These are phyloP conservation scores for Nestor notabilis DNA, from an alignment of 2,113 vertebrate species.

Conservation along the genomic window DNA sequence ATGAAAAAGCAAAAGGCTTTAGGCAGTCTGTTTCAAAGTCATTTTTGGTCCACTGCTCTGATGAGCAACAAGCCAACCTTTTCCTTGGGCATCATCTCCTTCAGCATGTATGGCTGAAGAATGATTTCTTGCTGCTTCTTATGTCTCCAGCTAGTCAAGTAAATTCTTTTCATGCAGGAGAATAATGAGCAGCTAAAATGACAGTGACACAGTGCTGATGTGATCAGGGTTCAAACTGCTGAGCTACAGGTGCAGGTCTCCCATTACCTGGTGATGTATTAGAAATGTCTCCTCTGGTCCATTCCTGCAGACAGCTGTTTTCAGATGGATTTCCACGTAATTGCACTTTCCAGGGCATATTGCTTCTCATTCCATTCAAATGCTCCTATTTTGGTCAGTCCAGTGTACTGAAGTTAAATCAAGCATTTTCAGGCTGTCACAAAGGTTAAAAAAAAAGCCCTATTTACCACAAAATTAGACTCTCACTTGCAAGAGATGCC, in stretches of 20 bases:
- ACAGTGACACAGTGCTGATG: neutral
- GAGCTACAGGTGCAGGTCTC: neutral
- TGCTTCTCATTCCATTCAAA: conserved; percentile 25
- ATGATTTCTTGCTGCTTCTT: neutral
- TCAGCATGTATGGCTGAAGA: neutral
- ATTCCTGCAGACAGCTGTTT: neutral
- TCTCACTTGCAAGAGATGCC: neutral
- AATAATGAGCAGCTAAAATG: neutral
- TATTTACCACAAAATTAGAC: conserved; percentile 34
- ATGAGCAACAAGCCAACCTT: neutral
- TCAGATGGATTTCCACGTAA: conserved; percentile 3
- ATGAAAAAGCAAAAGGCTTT: neutral
- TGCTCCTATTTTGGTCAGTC: conserved; percentile 4
- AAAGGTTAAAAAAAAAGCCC: conserved; percentile 15
- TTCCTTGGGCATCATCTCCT: neutral
- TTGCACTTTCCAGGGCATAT: conserved; percentile 1
- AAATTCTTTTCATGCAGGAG: neutral
- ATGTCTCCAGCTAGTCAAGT: neutral
- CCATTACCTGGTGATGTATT: neutral
- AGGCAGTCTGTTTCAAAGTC: neutral
- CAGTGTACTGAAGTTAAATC: neutral
- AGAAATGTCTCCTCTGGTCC: neutral
- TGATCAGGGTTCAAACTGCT: neutral
- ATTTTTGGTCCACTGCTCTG: neutral
- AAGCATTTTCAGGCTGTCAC: conserved; percentile 8